Evolutionary conservation across 2,113 vertebrate species (phyloP).

Genomic region (Maylandia zebra): DNA sequence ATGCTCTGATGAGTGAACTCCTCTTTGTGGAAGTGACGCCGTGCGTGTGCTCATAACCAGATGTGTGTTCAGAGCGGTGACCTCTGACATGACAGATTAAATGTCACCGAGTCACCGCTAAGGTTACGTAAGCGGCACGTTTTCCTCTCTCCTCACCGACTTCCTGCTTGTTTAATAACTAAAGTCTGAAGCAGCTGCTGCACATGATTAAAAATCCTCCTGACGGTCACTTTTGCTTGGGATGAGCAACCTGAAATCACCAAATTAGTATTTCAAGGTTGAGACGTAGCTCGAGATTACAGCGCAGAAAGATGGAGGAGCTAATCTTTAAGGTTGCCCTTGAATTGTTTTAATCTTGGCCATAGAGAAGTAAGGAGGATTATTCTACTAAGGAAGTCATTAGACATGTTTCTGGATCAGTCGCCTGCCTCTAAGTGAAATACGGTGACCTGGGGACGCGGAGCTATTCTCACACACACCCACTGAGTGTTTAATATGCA

Average conservation of each 20-base stretch:
- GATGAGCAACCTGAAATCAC: neutral
- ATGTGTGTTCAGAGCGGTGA: neutral
- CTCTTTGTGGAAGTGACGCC: neutral
- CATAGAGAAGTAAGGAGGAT: neutral
- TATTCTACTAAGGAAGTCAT: neutral
- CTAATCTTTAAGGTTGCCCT: neutral
- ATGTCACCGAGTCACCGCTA: neutral
- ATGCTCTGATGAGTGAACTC: neutral
- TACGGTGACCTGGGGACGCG: neutral
- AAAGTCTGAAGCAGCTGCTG: neutral
- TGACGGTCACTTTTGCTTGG: neutral
- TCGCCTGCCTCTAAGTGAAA: neutral
- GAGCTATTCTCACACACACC: neutral
- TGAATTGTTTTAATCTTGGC: neutral
- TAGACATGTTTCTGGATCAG: neutral
- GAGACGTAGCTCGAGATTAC: neutral
- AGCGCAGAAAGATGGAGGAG: neutral
- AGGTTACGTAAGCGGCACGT: neutral
- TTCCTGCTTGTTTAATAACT: neutral
- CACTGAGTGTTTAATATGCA: neutral
- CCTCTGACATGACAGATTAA: neutral
- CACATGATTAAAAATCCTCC: neutral
- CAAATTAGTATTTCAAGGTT: neutral
- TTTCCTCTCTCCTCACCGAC: neutral
- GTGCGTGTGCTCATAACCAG: neutral